These are phyloP conservation scores for Porphyrio hochstetteri DNA, from an alignment of 2,113 vertebrate genomes.

Conservation along the genomic window DNA sequence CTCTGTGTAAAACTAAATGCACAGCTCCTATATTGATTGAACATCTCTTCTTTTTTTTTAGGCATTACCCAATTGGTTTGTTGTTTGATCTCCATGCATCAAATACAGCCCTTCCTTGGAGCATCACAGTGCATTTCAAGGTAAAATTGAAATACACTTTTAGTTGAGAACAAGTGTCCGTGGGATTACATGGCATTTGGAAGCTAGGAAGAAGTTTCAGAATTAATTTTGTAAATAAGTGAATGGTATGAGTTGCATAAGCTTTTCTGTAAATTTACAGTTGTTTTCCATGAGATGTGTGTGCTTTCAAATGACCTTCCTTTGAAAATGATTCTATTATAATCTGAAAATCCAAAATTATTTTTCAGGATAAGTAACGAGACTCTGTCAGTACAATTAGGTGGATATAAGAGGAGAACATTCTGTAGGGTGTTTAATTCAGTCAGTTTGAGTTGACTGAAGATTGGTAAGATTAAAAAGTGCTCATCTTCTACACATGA, in stretches of 20 bases:
- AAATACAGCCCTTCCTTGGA: conserved; percentile 94
- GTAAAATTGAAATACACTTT: conserved; percentile 71
- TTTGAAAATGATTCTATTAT: not conserved
- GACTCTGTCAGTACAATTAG: not conserved
- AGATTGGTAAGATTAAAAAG: not conserved
- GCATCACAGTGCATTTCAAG: conserved; percentile 97
- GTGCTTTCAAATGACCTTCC: not conserved
- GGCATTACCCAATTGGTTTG: conserved; percentile 97
- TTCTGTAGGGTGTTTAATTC: not conserved
- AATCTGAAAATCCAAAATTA: not conserved
- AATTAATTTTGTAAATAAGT: not conserved
- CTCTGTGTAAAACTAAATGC: not conserved
- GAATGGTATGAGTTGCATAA: not conserved
- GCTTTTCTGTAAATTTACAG: not conserved
- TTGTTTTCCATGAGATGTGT: not conserved
- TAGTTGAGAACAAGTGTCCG: not conserved
- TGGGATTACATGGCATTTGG: not conserved
- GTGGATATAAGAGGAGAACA: not conserved
- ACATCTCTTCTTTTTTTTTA: conserved; percentile 63
- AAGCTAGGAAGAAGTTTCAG: not conserved
- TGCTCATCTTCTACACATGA: not conserved
- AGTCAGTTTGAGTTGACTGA: not conserved
- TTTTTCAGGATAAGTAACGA: not conserved
- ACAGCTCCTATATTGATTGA: not conserved
- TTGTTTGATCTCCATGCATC: conserved; percentile 96